A percentile compares a stretch with the other conserved stretches of the same genome.
Conservation (phyloP, 2,797 vertebrate species). For the Momotus momota region DNA sequence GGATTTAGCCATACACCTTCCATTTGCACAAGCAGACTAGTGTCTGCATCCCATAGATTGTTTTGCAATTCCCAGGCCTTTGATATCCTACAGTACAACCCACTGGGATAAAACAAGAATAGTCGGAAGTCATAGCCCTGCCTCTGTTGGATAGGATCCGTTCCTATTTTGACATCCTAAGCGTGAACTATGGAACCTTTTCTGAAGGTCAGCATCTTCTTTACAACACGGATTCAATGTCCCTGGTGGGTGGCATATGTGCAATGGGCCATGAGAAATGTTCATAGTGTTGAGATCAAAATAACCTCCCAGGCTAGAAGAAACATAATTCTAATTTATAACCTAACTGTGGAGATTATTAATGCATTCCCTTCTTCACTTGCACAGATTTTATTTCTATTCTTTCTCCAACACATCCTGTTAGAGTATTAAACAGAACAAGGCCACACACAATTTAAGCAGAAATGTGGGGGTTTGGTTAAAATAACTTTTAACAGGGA, state of each 20-base stretch:
- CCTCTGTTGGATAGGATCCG: not conserved
- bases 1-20: not conserved
- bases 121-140: not conserved
- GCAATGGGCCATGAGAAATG: not conserved
- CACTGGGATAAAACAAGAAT: not conserved
- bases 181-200: not conserved
- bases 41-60: fast-evolving
- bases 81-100: not conserved
- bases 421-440: not conserved
- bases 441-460: not conserved
- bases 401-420: not conserved
- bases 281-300: not conserved
- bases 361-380: not conserved
- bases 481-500: not conserved
- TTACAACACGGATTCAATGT: not conserved
- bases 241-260: slow-evolving; percentile 16
- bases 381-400: not conserved
- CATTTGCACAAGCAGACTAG: not conserved
- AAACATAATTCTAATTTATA: slow-evolving; percentile 12
- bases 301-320: not conserved
- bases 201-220: slow-evolving; percentile 18
- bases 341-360: not conserved
- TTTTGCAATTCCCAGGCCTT: not conserved
- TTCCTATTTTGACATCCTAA: not conserved
- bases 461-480: not conserved